These are phyloP conservation scores for Condylura cristata DNA, from an alignment of 2,113 vertebrate species.

Conservation along the genomic window DNA sequence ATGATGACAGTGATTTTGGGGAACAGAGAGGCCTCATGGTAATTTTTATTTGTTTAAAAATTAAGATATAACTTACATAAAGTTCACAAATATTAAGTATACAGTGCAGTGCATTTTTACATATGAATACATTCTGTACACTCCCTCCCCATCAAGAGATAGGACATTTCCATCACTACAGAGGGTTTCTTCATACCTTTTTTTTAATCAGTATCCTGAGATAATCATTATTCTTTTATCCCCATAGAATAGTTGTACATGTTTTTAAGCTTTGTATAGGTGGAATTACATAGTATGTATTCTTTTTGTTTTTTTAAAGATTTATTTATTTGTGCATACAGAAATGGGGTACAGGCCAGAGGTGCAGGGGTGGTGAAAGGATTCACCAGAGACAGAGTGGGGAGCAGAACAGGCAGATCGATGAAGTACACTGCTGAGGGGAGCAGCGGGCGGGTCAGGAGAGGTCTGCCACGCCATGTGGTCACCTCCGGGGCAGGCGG, in stretches of 20 bases:
- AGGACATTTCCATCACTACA: background rate
- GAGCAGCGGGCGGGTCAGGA: too few relatives aligned
- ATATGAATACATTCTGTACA: background rate
- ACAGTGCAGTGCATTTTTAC: background rate
- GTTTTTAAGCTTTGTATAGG: background rate
- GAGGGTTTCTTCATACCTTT: background rate
- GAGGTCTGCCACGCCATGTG: too few relatives aligned
- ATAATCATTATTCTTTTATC: background rate
- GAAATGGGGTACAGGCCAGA: too few relatives aligned
- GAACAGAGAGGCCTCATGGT: background rate
- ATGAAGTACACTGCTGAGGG: too few relatives aligned
- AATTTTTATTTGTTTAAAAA: constrained; percentile 29
- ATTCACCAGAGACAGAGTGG: too few relatives aligned
- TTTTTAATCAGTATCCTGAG: background rate
- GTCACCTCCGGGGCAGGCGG: too few relatives aligned
- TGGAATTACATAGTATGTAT: background rate
- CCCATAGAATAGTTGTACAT: background rate
- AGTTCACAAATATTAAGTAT: background rate
- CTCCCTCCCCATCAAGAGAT: background rate
- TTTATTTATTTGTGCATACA: too few relatives aligned
- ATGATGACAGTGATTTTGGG: background rate
- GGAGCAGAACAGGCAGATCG: too few relatives aligned
- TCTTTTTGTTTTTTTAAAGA: too few relatives aligned
- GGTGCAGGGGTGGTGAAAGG: too few relatives aligned
- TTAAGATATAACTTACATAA: background rate